Evolutionary conservation across 2,797 vertebrate genomes (phyloP), one percentile per base, ranked within the genome.

Genomic region (Trachops cirrhosus): DNA sequence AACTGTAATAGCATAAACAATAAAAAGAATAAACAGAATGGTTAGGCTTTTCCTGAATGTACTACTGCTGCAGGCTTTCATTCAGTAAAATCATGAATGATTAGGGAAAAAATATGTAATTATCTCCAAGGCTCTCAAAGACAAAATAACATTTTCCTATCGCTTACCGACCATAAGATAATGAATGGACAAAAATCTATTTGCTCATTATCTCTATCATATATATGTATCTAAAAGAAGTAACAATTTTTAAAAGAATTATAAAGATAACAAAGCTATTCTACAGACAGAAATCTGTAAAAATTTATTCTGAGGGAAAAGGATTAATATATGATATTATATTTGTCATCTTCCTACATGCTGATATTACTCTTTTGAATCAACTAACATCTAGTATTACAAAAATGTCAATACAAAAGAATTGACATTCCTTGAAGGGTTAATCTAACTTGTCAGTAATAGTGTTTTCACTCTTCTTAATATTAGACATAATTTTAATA

Each of bases 51-150:
- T 86, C 64, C 29, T 80, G 80, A 87, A 91, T 52, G 34, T 90
- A 91, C 80, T 86, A 86, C 89, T 89, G 48, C 39, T 80, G 29
- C 0, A 44, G 57, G 32, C 32, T 89, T 94, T 82, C 78, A 92
- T 75, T 96, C 84, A 93, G 75, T 89, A 97, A 96, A 94, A 84
- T 52, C 29, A 95, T 73, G 37, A 96, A 96, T 80, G 67, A 95
- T 86, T 48, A 91, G 11, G 50, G 48, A 2, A 34, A 39, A 94
- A 88, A 84, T 71, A 37, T 48, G 24, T 48, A 92, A 96, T 90
- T 87, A 96, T 96, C 90, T 39, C 71, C 52, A 89, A 89, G 73
- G 41, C 41, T 93, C 96, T 93, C 87, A 96, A 96, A 94, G 71
- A 79, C 78, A 62, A 64, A 89, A 91, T 80, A 82, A 82, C 21